Conservation (phyloP, 2,797 vertebrate species). For the Ctenopoma kingsleyae region DNA sequence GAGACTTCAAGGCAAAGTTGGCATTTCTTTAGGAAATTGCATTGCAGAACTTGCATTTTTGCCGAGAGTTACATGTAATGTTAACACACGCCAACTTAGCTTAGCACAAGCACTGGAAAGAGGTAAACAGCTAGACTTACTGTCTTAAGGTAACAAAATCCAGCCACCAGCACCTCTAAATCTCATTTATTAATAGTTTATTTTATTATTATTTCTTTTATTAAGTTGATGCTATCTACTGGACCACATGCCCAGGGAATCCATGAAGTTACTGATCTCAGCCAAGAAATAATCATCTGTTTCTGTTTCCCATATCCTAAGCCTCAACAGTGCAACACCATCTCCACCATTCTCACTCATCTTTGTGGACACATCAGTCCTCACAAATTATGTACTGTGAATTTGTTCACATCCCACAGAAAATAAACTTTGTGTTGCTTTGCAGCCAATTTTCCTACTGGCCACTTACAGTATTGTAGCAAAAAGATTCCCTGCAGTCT, state of each 20-base stretch:
- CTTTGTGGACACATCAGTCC: too few relatives aligned
- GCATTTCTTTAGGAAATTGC: conserved; percentile 16
- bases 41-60: conserved; percentile 5
- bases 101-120: conserved; percentile 5
- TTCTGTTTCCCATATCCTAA: neutral
- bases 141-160: neutral
- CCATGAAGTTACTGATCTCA: neutral
- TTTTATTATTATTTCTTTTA: too few relatives aligned
- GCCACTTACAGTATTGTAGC: too few relatives aligned
- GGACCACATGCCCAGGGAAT: too few relatives aligned
- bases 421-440: neutral
- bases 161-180: neutral
- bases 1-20: conserved; percentile 39
- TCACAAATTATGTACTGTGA: neutral
- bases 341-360: too few relatives aligned
- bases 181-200: neutral
- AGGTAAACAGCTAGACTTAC: neutral
- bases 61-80: neutral
- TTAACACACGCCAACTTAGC: neutral
- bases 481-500: too few relatives aligned
- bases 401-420: neutral
- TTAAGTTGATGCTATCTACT: neutral
- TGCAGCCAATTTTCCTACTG: too few relatives aligned
- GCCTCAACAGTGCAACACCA: too few relatives aligned
- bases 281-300: neutral